These are phyloP conservation scores for Eumerus sabulonum DNA, from an alignment of 2,888 invertebrate genomes.

Conservation along the genomic window DNA sequence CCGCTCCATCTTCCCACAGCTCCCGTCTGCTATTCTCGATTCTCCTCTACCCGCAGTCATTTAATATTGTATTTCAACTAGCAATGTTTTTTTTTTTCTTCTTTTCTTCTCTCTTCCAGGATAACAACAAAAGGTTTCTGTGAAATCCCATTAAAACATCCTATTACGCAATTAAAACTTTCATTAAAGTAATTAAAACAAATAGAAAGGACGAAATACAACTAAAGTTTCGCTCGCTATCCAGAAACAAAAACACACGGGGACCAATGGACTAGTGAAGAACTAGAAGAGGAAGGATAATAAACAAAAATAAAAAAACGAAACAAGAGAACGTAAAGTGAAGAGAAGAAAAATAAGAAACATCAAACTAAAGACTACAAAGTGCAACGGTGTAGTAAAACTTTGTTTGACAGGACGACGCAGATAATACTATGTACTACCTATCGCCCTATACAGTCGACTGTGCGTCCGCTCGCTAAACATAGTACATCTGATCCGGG, in stretches of 20 bases:
- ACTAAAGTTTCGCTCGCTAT: constrained; percentile 21
- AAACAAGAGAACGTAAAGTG: constrained; percentile 1
- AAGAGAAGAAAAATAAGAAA: constrained; percentile 2
- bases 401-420: constrained; percentile 60
- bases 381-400: constrained; percentile 60
- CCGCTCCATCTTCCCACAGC: background rate
- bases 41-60: constrained; percentile 8
- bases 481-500: constrained; percentile 28
- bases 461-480: constrained; percentile 5
- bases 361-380: constrained; percentile 32
- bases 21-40: background rate
- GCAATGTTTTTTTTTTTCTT: constrained; percentile 37
- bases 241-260: constrained; percentile 18
- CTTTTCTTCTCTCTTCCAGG: constrained; percentile 55
- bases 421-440: constrained; percentile 40
- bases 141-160: constrained; percentile 53
- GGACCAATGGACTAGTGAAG: no score
- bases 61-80: constrained; percentile 16
- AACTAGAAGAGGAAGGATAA: constrained; percentile 2
- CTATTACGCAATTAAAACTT: constrained; percentile 62
- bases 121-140: constrained; percentile 55
- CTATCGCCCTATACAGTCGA: background rate
- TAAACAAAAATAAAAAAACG: background rate
- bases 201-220: constrained; percentile 13
- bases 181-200: constrained; percentile 60